Conservation (phyloP, 2,888 invertebrate species). For the Catocala fraxini region DNA sequence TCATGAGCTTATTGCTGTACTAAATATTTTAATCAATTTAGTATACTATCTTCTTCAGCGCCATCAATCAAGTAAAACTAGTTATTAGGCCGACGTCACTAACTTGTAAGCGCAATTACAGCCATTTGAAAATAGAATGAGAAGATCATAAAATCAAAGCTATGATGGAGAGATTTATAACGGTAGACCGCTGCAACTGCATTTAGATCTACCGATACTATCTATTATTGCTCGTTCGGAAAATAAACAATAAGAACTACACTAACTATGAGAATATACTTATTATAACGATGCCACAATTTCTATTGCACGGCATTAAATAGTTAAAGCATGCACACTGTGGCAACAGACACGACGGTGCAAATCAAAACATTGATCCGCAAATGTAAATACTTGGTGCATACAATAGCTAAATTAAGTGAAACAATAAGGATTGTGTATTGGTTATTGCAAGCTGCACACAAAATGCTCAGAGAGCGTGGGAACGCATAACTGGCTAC, state of each 20-base stretch:
- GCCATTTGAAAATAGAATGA: conserved; percentile 60
- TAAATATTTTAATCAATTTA: conserved; percentile 80
- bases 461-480: conserved; percentile 80
- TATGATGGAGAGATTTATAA: conserved; percentile 38
- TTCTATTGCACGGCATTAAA: conserved; percentile 32
- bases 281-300: conserved; percentile 36
- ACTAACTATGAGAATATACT: conserved; percentile 42
- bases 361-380: conserved; percentile 64
- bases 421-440: conserved; percentile 86
- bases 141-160: conserved; percentile 56
- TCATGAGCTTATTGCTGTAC: conserved; percentile 67
- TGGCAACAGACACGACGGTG: conserved; percentile 44
- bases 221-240: conserved; percentile 38
- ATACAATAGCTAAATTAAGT: conserved; percentile 85
- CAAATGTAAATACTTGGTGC: conserved; percentile 80
- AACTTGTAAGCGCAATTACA: conserved; percentile 64
- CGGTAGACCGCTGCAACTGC: conserved; percentile 34
- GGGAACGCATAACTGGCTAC: conserved; percentile 76
- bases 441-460: conserved; percentile 78
- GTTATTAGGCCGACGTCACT: conserved; percentile 67
- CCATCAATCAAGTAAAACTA: conserved; percentile 79
- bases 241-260: conserved; percentile 42
- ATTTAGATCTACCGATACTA: conserved; percentile 39
- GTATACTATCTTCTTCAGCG: conserved; percentile 63
- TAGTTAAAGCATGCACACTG: conserved; percentile 33